Base-by-base conservation (phyloP, 2,113 vertebrate species). In the Ceratotherium simum region DNA sequence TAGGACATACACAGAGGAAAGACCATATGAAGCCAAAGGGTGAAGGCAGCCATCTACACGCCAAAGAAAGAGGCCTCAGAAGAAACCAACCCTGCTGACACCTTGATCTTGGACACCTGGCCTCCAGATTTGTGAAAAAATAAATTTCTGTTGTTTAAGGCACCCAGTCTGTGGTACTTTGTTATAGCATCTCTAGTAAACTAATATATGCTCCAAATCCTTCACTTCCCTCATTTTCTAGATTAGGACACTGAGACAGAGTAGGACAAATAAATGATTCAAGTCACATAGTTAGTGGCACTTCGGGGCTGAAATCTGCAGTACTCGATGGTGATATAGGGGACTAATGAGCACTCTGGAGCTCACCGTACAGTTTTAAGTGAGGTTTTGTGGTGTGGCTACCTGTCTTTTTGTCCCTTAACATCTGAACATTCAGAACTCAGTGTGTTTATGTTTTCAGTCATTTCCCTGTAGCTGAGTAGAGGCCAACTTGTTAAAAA, bases 291-390 rank as follows among this genome's bases (percentile, higher is more conserved):
- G 54, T 29, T 13, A 42, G 12, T 29, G 18, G 42, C 62, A 27
- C 36, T 27, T 11, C 9, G 2, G 18, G 58, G 3, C 36, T 87
- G 48, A 9, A 29, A 18, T 42, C 27, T 33, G 9, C 2, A 4
- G 64, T 4, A 1, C 17, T 6, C n/a, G 20, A 10, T 11, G 11
- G 48, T 13, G 16, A 33, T 1, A 0, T 0, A 3, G 12, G 25
- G 36, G 27, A 33, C 79, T 18, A 16, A 36, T 1, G n/a, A 60
- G 5, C 1, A 13, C 25, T 4, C 58, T 4, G 4, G 64, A 65
- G 31, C 20, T 78, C 64, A 21, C 23, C 13, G 0, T 2, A 2
- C 2, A 4, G 8, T 42, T 70, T 36, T 42, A n/a, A 39, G 14
- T 48, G 20, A 89, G 31, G 18, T 33, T 92, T 90, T 31, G 13